Conservation (phyloP, 2,113 vertebrate genomes). For the Zootoca vivipara region DNA sequence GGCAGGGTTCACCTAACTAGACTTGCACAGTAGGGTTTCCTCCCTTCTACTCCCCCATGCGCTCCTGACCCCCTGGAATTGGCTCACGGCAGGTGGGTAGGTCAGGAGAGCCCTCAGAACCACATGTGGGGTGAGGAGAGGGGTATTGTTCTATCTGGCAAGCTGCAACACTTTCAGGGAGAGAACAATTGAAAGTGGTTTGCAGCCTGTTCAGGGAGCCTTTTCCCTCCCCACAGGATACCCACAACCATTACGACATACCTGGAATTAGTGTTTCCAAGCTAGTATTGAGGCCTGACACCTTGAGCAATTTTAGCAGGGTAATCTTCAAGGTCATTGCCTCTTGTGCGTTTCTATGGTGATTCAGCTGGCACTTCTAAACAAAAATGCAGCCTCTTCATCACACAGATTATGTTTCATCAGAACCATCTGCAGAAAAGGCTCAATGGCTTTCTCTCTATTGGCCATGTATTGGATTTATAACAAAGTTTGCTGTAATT, state of each 20-base stretch:
- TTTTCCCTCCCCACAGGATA: not conserved
- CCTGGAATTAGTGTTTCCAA: not conserved
- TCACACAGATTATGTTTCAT: not conserved
- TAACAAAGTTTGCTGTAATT: not conserved
- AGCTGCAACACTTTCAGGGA: too few relatives aligned
- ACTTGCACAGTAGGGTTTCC: too few relatives aligned
- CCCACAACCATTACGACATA: not conserved
- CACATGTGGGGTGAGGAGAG: too few relatives aligned
- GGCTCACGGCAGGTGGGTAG: too few relatives aligned
- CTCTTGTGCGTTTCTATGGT: not conserved
- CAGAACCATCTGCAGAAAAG: not conserved
- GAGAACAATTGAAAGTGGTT: not conserved
- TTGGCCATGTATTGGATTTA: not conserved
- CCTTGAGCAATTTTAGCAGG: not conserved
- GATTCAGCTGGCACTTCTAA: not conserved
- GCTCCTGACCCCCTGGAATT: too few relatives aligned
- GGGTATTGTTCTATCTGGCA: too few relatives aligned
- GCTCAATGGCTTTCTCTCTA: not conserved
- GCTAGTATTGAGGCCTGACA: not conserved
- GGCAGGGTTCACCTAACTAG: too few relatives aligned
- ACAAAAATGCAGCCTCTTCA: not conserved
- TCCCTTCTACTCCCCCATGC: too few relatives aligned
- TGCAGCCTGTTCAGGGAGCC: not conserved
- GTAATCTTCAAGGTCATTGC: not conserved
- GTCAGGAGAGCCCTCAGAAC: too few relatives aligned